Base-by-base conservation (phyloP, 1,140 invertebrate species). In the Anagrus nilaparvatae region DNA sequence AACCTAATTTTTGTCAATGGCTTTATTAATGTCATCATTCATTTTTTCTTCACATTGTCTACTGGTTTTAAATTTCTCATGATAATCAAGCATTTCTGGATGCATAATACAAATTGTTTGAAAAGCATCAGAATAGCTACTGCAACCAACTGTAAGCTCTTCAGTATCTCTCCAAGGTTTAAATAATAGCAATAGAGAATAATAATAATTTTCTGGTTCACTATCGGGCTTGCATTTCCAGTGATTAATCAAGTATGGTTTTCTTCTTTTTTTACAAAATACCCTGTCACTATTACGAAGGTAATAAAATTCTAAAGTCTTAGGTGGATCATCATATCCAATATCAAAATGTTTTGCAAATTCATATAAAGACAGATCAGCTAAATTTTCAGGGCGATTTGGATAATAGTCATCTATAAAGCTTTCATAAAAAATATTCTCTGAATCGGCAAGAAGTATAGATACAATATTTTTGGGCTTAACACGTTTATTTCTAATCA, bases 231-330 rank as follows among this genome's bases (percentile, higher is more conserved):
- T 53, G 39, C 46, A 46, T 40, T 34, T 50, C 20, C 36, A 48
- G 33, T 55, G 50, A 46, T 52, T 54, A 6, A 55, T 46, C 20
- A 55, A 24, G 42, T 39, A 52, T 10, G 29, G 20, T 12, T 35
- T 21, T 35, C 41, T 35, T 48, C 44, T 40, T 52, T 49, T 49
- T 27, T 48, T 53, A 10, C 46, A 40, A 38, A 34, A 53, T 33
- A 47, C 13, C 12, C 14, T n/a, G 20, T 23, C 14, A 29, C 31
- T 25, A 21, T 47, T 32, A 35, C 29, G 7, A 46, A 39, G 44
- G 27, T 29, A 27, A 40, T 49, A 29, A n/a, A 41, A n/a, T 12
- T 34, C 17, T 16, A 32, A 13, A n/a, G 18, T 24, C 40, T 44
- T 48, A 39, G 38, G 20, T n/a, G 20, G 35, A 38, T 42, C 40